phyloP scores from a whole-genome alignment of 2,888 invertebrate species.

The Pyrgus malvae region DNA sequence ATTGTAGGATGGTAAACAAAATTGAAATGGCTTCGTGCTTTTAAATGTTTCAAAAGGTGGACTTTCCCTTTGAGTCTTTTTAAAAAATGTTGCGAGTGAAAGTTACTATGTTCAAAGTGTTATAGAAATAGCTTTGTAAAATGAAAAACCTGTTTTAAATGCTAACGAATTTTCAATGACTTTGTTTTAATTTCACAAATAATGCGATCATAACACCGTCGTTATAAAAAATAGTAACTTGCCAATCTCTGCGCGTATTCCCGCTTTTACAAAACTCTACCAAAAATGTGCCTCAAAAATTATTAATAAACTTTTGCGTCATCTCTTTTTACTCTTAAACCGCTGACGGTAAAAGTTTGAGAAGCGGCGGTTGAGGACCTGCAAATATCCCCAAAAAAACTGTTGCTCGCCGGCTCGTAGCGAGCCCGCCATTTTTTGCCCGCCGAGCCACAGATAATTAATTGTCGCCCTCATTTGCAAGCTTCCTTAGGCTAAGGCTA shows the following conservation, averaged over 20 bases:
- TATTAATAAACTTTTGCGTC: conserved; percentile 7
- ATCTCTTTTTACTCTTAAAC: conserved; percentile 20
- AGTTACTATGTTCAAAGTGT: too few species aligned
- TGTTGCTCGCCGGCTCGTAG: conserved; percentile 41
- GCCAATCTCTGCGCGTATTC: background rate
- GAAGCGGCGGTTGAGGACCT: conserved; percentile 19
- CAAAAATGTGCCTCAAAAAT: conserved; percentile 6
- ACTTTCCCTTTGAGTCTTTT: too few species aligned
- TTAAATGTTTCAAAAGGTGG: conserved; percentile 9
- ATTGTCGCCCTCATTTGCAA: conserved; percentile 56
- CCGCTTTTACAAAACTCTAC: background rate
- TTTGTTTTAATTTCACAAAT: too few species aligned
- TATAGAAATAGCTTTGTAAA: too few species aligned
- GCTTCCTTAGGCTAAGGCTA: too few species aligned
- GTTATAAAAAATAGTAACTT: too few species aligned
- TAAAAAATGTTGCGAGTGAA: too few species aligned
- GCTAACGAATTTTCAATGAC: too few species aligned
- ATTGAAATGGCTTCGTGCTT: conserved; percentile 18
- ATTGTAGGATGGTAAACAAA: conserved; percentile 7
- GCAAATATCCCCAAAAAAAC: conserved; percentile 27
- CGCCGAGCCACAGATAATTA: conserved; percentile 52
- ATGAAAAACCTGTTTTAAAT: too few species aligned
- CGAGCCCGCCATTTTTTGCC: conserved; percentile 46
- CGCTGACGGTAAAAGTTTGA: conserved; percentile 20
- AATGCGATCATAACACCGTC: too few species aligned